These are phyloP conservation scores for Andrena minutula DNA, from an alignment of 2,888 invertebrate genomes.

Conservation along the genomic window DNA sequence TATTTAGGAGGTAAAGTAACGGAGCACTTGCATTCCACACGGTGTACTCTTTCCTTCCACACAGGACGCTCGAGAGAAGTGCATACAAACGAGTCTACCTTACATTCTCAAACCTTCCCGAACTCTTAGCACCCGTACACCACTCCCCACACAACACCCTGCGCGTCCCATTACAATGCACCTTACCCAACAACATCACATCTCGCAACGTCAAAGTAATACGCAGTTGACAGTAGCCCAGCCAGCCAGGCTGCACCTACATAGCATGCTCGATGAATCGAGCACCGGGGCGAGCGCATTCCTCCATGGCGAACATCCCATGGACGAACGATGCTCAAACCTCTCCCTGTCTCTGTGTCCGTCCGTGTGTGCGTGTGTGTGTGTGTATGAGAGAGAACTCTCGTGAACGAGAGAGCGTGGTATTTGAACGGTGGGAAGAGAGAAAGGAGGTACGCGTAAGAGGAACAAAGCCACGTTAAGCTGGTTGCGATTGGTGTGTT, in stretches of 20 bases:
- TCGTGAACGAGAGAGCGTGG: slow-evolving; percentile 27
- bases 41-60: neutral
- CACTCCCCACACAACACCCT: too few species aligned
- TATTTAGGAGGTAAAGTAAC: too few species aligned
- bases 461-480: slow-evolving; percentile 84
- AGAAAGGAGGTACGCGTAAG: slow-evolving; percentile 46
- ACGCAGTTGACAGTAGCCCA: too few species aligned
- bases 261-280: too few species aligned
- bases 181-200: too few species aligned
- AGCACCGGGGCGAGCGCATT: too few species aligned
- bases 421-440: neutral
- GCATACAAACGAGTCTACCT: neutral
- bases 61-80: neutral
- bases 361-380: neutral
- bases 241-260: too few species aligned
- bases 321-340: too few species aligned
- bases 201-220: too few species aligned
- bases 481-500: slow-evolving; percentile 86
- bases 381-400: neutral
- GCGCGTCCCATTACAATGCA: too few species aligned
- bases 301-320: too few species aligned
- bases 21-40: neutral
- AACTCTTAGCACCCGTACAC: neutral
- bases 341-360: neutral
- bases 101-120: neutral